Base-by-base conservation (phyloP, 2,797 vertebrate genomes). In the Mus caroli region DNA sequence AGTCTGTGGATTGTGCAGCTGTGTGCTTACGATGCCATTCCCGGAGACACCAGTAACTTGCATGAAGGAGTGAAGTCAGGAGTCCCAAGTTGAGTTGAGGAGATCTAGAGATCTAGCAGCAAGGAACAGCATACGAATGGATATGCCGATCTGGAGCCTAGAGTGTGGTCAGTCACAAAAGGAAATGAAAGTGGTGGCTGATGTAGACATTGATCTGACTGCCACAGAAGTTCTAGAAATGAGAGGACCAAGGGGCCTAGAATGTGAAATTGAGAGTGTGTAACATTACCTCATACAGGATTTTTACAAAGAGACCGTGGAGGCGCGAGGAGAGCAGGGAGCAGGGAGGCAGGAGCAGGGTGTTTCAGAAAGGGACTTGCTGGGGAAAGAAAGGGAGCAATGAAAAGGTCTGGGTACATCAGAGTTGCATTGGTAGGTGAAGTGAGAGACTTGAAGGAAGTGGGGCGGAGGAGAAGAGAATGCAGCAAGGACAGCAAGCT, bases 231-330 rank as follows among this genome's bases (percentile, higher is more conserved):
- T 40, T 85, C 67, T 92, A 71, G 31, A 90, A 88, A 83, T 52
- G 40, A 88, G 31, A 85, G 75, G 71, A 85, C 69, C 62, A 54
- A 15, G 17, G 58, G 50, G 7, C 4, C 43, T 43, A n/a, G 52
- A 52, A 64, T 19, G 79, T 88, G 54, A 87, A 6, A 88, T 75
- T 76, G 85, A 95, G 76, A 87, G 62, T 26, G 56, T 50, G 64
- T 54, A 76, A 75, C 17, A 54, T 10, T 77, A 60, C n/a, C 67
- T 12, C 22, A 73, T 20, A 46, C 12, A 37, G 40, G 28, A 87
- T 43, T 71, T 54, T 43, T 84, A 43, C 3, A 24, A 46, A 50
- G 24, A 93, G 60, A 82, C 8, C 13, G 19, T 60, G 52, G 34
- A 69, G 52, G 28, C 24, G 3, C 46, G 31, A 10, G 12, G 17